Percentiles rank a stretch among this genome's conserved stretches.
Evolutionary conservation across 1,140 invertebrate genomes (phyloP).

Genomic region (Danaus plexippus): DNA sequence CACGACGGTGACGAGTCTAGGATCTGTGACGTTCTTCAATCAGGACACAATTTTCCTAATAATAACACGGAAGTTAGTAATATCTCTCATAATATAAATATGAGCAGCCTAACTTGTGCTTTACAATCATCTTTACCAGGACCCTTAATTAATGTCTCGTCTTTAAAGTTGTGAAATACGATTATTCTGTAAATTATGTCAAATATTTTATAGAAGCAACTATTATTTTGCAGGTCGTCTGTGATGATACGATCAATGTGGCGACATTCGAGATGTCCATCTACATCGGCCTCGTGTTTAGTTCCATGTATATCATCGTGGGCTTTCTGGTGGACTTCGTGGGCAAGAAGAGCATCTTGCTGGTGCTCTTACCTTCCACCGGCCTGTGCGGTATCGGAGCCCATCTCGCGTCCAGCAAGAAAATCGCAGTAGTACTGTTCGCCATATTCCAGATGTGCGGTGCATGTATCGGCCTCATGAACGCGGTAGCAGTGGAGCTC

Average conservation of each 20-base stretch:
- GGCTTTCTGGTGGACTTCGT: conserved; percentile 58
- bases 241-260: conserved; percentile 57
- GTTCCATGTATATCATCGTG: conserved; percentile 61
- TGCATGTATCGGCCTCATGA: conserved; percentile 63
- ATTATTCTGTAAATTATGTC: no score
- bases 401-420: conserved; percentile 37
- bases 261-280: conserved; percentile 58
- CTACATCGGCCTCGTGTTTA: conserved; percentile 61
- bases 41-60: conserved; percentile 16
- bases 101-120: no score
- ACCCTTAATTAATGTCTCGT: no score
- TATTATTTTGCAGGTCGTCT: conserved; percentile 25
- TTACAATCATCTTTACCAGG: no score
- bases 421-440: conserved; percentile 50
- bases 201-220: no score
- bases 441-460: conserved; percentile 63
- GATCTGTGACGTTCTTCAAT: conserved; percentile 53
- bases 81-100: neutral
- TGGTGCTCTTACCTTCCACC: conserved; percentile 36
- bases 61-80: conserved; percentile 41
- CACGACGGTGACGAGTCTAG: conserved; percentile 41
- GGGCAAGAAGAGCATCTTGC: conserved; percentile 58
- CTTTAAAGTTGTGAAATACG: no score
- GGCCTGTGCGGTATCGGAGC: conserved; percentile 46
- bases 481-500: conserved; percentile 59